Evolutionary conservation across 2,888 invertebrate genomes (phyloP), one percentile per base, ranked within the genome.

Genomic region (Drosophila affinis): DNA sequence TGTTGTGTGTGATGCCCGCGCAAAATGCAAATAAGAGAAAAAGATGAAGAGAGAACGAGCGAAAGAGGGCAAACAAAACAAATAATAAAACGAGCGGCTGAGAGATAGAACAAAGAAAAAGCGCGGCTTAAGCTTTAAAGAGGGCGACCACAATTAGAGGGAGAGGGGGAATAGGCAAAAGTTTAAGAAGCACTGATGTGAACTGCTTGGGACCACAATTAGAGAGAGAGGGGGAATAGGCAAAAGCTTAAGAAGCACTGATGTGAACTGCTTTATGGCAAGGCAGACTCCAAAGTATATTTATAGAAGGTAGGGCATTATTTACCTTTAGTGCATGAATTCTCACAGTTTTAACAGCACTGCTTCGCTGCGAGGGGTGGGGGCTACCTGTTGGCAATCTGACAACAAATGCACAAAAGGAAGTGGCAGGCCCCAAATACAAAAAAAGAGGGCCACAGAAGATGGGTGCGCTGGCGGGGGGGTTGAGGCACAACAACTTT

Each of bases 361-460:
- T 57, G 32, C 34, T 29, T 29, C 7, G 32, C 24, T 18, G 27
- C 55, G 63, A 60, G 59, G 62, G 59, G 62, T 64, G 10, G 9
- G 59, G 21, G 61, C 87, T 81, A 81, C 81, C 81, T 81, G 81
- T 81, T 81, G 81, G 78, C 78, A 63, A 62, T 52, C 47, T 59
- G 59, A 77, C 79, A 72, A 53, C 76, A 74, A 85, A 70, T 78
- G 69, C 62, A 68, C 56, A 72, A 81, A 75, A 80, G 84, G 76
- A 79, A 80, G 72, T 80, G 86, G 62, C 81, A 76, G 78, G 62
- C 82, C 85, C 68, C 39, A 70, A 51, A 69, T 54, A 24, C 24
- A 57, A 21, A 24, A 55, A 14, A 60, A 62, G 49, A 46, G 65
- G 79, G 48, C 39, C 49, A 47, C 67, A 70, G 54, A 44, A 6